phyloP scores from a whole-genome alignment of 2,113 vertebrate species.

The Psittacula cyanocephala region DNA sequence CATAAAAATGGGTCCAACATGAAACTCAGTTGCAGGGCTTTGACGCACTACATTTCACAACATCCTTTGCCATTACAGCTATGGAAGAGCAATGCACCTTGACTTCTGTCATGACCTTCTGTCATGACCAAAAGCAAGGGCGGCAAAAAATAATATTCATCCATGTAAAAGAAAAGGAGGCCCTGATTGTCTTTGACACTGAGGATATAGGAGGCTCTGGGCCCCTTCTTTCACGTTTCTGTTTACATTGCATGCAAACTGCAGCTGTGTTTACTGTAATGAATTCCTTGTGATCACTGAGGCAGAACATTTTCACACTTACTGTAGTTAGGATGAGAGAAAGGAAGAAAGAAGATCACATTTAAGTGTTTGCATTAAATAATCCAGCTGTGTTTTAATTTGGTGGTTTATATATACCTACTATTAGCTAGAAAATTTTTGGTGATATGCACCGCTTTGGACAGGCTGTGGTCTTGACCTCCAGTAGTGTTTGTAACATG shows the following conservation, averaged over 20 bases:
- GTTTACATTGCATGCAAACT: neutral
- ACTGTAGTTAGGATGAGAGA: neutral
- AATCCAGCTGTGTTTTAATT: neutral
- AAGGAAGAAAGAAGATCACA: neutral
- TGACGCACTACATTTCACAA: neutral
- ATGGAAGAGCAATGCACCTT: neutral
- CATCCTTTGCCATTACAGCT: neutral
- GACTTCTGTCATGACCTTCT: neutral
- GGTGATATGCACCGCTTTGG: neutral
- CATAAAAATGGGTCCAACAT: neutral
- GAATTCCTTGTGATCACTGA: neutral
- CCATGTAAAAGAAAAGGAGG: neutral
- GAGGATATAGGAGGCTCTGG: neutral
- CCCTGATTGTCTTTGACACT: neutral
- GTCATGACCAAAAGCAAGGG: neutral
- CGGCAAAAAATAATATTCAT: neutral
- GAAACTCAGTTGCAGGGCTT: neutral
- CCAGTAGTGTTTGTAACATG: fast-evolving
- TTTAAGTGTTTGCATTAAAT: neutral
- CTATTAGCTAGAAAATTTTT: neutral
- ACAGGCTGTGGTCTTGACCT: neutral
- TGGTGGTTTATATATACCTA: neutral
- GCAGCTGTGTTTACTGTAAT: neutral
- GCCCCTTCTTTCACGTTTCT: neutral
- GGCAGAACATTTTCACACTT: neutral